Evolutionary conservation across 30 jellyfish, hydroid and myxozoan species (phyloP).

Genomic region (Calvadosia cruxmelitensis): DNA sequence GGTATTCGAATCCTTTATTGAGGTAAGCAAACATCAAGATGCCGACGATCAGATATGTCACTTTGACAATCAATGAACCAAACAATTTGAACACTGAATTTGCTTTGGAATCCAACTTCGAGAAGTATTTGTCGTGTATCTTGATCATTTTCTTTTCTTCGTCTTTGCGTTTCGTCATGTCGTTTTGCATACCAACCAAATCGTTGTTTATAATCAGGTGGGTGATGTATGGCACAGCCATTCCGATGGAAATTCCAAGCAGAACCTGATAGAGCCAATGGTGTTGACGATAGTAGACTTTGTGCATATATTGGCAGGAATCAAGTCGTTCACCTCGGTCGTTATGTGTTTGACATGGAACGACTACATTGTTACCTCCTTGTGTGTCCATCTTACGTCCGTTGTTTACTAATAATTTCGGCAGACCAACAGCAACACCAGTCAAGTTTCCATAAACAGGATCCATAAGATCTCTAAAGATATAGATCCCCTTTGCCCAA

Average conservation of each 20-base stretch:
- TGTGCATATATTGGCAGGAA: background rate
- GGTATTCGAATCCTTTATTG: background rate
- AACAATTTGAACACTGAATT: background rate
- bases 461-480: background rate
- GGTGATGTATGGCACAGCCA: background rate
- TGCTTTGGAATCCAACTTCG: background rate
- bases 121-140: too few relatives aligned
- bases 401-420: background rate
- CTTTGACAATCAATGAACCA: background rate
- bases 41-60: background rate
- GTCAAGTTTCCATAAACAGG: background rate
- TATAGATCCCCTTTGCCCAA: background rate
- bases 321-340: background rate
- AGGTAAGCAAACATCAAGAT: too few relatives aligned
- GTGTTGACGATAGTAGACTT: background rate
- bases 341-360: background rate
- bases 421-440: background rate
- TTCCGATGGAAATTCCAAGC: background rate
- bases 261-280: background rate
- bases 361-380: background rate
- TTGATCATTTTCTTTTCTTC: background rate
- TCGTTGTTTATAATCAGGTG: background rate
- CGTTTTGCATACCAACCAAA: background rate
- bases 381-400: background rate
- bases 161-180: background rate